These are phyloP conservation scores for Rhea americana DNA, from an alignment of 2,113 vertebrate genomes.

Conservation along the genomic window DNA sequence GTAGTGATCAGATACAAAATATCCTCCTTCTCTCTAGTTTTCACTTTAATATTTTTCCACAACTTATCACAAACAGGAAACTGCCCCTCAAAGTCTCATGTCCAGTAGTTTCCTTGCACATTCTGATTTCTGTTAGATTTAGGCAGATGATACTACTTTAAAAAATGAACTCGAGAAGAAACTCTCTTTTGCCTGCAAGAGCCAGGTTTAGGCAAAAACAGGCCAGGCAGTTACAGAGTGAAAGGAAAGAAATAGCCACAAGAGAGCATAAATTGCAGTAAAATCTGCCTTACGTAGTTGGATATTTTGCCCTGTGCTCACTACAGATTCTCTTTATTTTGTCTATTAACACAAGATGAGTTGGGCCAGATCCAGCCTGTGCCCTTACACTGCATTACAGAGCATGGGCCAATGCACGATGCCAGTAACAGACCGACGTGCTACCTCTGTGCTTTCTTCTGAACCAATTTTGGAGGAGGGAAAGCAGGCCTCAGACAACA, in stretches of 20 bases:
- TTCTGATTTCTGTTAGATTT: background rate
- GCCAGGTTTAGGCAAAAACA: background rate
- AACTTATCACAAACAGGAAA: background rate
- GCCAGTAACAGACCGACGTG: background rate
- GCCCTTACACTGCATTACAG: background rate
- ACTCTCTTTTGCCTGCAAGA: background rate
- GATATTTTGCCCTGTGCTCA: background rate
- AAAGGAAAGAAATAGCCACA: background rate
- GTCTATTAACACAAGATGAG: background rate
- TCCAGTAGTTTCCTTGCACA: background rate
- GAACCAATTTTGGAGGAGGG: background rate
- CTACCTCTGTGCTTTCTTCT: background rate
- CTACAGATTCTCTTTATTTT: background rate
- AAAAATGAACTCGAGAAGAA: background rate
- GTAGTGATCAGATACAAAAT: background rate
- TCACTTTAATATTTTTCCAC: background rate
- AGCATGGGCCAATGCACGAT: rapidly evolving
- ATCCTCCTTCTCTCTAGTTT: background rate
- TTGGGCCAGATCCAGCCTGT: rapidly evolving
- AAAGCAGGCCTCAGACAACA: background rate
- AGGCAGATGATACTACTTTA: background rate
- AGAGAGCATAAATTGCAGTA: background rate
- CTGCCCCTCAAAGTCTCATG: background rate
- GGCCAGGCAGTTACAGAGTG: background rate
- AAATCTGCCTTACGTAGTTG: background rate